Base-by-base conservation (phyloP, 2,797 vertebrate species). In the Botia kubotai region DNA sequence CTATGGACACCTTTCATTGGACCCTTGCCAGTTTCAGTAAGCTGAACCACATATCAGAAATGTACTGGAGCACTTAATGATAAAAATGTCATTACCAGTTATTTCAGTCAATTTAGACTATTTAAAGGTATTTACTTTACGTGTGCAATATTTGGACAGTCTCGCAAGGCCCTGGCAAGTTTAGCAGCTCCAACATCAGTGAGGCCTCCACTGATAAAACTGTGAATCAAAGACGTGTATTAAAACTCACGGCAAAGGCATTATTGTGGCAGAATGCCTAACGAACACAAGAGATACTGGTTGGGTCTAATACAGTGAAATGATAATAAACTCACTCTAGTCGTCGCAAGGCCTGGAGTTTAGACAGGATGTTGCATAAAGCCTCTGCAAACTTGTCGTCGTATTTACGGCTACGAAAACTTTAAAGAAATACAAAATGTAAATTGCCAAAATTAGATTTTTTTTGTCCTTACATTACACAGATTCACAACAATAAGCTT, bases 381-480 rank as follows among this genome's bases (percentile, higher is more conserved):
- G 93, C 94, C 87, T 94, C 91, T 5, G 95, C 96, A 89, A 98
- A 97, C 77, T 87, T 91, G 29, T 97, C 90, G 0, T 92, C 93
- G 39, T 94, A 97, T 70, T 93, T 98, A 70, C 96, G 93, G 79
- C 95, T 92, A 43, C 88, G 95, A 89, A 98, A 97, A 85, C 97
- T 98, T 87, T 81, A 85, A 81, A 39, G 78, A 86, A 33, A 83
- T 0, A 87, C 17, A 84, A 0, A 52, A 26, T 26, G 23, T 26
- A 26, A 26, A 26, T 26, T 26, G 23, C 23, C 23, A 26, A 26
- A 26, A 26, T 10, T 8, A 11, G 8, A 10, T 11, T 46, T 46
- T 46, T 46, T 46, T 46, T 11, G 1, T 10, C 10, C 10, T 46
- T 46, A 46, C 43, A 11, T 46, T 8, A 39, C 36, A 4, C 36